Evolutionary conservation across 2,113 vertebrate species (phyloP).

Genomic region (Trogon surrucura): DNA sequence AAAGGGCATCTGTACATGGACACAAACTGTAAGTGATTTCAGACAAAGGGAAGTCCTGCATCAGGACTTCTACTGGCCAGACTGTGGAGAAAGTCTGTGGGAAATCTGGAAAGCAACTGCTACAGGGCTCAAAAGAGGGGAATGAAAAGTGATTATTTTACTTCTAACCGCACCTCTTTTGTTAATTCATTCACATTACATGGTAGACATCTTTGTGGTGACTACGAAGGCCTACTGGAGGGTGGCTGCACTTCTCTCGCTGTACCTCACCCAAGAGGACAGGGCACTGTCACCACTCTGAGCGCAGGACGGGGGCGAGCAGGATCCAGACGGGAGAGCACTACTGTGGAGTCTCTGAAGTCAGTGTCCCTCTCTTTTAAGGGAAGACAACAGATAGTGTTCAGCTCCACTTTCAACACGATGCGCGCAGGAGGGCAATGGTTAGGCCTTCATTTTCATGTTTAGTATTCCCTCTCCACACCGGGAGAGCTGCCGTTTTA

Average conservation of each 20-base stretch:
- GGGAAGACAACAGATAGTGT: background rate
- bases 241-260: accelerated
- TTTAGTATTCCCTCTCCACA: background rate
- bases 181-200: background rate
- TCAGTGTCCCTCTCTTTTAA: background rate
- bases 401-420: background rate
- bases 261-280: background rate
- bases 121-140: background rate
- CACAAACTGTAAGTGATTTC: background rate
- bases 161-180: background rate
- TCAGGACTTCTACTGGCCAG: background rate
- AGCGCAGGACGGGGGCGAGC: background rate
- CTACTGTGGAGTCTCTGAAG: background rate
- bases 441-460: background rate
- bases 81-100: background rate
- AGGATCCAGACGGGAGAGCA: background rate
- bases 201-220: background rate
- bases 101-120: background rate
- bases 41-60: background rate
- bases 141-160: background rate
- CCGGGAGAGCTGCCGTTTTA: background rate
- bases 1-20: background rate
- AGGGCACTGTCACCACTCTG: background rate
- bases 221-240: background rate
- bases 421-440: background rate